A percentile compares a stretch with the other conserved stretches of the same genome.
Conservation (phyloP, 1,140 invertebrate genomes). For the Apis dorsata region DNA sequence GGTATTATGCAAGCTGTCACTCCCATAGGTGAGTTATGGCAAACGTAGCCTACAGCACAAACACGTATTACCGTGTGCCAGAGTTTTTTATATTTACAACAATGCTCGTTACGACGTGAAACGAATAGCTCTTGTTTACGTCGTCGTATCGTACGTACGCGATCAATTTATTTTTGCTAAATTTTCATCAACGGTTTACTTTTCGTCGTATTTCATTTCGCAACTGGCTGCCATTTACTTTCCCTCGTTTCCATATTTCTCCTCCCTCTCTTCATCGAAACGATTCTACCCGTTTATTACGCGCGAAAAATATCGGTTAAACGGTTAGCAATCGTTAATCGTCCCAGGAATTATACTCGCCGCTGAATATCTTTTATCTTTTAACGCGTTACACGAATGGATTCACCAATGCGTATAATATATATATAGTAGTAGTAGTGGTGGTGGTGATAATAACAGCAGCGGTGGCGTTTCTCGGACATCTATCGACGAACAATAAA, state of each 20-base stretch:
- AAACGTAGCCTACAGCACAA: slow-evolving; percentile 73
- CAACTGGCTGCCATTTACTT: too few relatives aligned
- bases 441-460: too few relatives aligned
- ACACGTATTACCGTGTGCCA: slow-evolving; percentile 69
- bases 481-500: slow-evolving; percentile 53
- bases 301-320: too few relatives aligned
- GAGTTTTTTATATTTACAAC: slow-evolving; percentile 62
- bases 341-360: neutral
- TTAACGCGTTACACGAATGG: neutral
- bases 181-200: neutral
- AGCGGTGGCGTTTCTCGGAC: slow-evolving; percentile 28
- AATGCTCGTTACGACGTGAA: slow-evolving; percentile 66
- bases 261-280: too few relatives aligned
- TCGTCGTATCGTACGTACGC: neutral
- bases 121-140: slow-evolving; percentile 54
- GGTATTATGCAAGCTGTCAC: slow-evolving; percentile 80
- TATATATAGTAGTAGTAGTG: too few relatives aligned
- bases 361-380: neutral
- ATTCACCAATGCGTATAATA: slow-evolving; percentile 31
- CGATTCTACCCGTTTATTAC: too few relatives aligned
- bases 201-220: too few relatives aligned
- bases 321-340: neutral
- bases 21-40: slow-evolving; percentile 77
- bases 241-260: too few relatives aligned
- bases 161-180: slow-evolving; percentile 23